phyloP scores from a whole-genome alignment of 2,797 vertebrate genomes.

The Tokudaia muenninki region DNA sequence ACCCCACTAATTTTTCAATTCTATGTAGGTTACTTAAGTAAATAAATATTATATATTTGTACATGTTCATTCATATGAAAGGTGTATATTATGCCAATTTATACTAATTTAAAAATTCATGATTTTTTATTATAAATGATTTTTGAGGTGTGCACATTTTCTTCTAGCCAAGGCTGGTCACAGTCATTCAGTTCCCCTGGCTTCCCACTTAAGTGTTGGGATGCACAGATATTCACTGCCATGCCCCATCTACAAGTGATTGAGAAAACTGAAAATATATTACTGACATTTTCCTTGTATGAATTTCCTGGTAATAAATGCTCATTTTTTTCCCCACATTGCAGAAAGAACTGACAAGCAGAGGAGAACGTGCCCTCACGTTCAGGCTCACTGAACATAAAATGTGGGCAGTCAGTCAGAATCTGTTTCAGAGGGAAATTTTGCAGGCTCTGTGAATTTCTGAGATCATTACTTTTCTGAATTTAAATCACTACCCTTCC shows the following conservation, averaged over 20 bases:
- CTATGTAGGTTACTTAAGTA: neutral
- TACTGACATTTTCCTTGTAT: neutral
- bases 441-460: neutral
- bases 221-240: neutral
- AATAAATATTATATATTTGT: neutral
- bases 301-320: neutral
- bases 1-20: neutral
- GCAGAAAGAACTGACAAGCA: neutral
- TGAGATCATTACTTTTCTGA: neutral
- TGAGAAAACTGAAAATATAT: neutral
- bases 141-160: neutral
- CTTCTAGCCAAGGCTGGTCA: neutral
- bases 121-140: neutral
- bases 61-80: neutral
- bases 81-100: neutral
- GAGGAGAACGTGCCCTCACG: neutral
- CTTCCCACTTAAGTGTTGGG: neutral
- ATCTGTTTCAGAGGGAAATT: neutral
- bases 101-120: neutral
- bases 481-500: neutral
- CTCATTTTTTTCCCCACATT: neutral
- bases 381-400: neutral
- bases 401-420: neutral
- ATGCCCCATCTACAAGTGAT: neutral
- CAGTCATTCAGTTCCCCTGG: too few species aligned